These are phyloP conservation scores for Poecile atricapillus DNA, from an alignment of 2,113 vertebrate species.

Conservation along the genomic window DNA sequence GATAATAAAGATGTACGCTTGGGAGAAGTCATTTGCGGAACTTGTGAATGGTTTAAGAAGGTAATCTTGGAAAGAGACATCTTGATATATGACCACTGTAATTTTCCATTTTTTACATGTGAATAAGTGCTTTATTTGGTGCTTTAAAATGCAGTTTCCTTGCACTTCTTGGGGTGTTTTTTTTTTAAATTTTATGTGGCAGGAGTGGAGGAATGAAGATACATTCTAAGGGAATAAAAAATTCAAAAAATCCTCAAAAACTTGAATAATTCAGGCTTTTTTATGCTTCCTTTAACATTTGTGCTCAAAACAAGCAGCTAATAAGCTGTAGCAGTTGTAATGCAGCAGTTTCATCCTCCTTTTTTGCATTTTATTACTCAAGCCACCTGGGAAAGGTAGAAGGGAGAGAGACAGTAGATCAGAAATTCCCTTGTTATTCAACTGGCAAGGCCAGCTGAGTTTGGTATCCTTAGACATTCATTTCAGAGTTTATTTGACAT, in stretches of 20 bases:
- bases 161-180: background rate
- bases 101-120: background rate
- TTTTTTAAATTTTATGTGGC: background rate
- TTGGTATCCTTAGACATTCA: background rate
- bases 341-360: background rate
- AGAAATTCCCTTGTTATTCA: background rate
- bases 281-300: background rate
- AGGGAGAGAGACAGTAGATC: background rate
- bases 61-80: constrained; percentile 69
- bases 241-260: background rate
- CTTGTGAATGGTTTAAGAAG: constrained; percentile 83
- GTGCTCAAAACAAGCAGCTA: background rate
- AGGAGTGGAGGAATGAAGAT: background rate
- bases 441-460: background rate
- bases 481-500: background rate
- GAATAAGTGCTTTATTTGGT: background rate
- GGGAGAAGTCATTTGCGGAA: constrained; percentile 90
- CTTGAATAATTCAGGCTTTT: background rate
- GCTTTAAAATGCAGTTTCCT: background rate
- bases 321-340: background rate
- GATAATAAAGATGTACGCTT: constrained; percentile 99
- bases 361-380: background rate
- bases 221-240: background rate
- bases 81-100: background rate
- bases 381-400: background rate